phyloP scores from a whole-genome alignment of 2,797 vertebrate species.

The Sarcophilus harrisii region DNA sequence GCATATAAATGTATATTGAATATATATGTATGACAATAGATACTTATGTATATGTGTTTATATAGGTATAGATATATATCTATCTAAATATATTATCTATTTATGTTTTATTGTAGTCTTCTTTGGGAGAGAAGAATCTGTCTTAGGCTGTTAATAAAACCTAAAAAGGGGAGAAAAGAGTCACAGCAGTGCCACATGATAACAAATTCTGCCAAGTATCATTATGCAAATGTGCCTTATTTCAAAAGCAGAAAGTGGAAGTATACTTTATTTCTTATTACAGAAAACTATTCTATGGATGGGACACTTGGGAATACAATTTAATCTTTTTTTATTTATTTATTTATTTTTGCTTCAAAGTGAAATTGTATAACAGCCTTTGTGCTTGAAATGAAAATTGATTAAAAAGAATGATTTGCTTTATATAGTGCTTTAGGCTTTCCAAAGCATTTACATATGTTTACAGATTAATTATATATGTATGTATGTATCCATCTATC shows the following conservation, averaged over 20 bases:
- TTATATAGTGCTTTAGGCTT: neutral
- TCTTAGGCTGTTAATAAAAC: neutral
- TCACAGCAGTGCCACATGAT: neutral
- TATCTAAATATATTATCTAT: no score
- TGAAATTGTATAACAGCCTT: neutral
- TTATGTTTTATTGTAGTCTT: no score
- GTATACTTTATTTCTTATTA: neutral
- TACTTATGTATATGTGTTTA: no score
- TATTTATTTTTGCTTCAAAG: neutral
- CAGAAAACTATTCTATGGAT: neutral
- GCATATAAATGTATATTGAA: no score
- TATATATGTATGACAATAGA: no score
- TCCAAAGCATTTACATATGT: neutral
- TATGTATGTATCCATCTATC: no score
- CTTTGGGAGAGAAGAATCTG: neutral
- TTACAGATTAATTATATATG: neutral
- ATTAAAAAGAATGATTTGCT: neutral
- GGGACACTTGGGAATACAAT: neutral
- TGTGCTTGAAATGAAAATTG: neutral
- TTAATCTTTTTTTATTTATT: neutral
- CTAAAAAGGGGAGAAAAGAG: conserved; percentile 14
- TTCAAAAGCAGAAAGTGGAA: neutral
- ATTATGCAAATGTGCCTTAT: conserved; percentile 21
- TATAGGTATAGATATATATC: no score
- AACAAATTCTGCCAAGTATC: conserved; percentile 8